Conservation (phyloP, 1,140 invertebrate species). For the Eciton burchellii region DNA sequence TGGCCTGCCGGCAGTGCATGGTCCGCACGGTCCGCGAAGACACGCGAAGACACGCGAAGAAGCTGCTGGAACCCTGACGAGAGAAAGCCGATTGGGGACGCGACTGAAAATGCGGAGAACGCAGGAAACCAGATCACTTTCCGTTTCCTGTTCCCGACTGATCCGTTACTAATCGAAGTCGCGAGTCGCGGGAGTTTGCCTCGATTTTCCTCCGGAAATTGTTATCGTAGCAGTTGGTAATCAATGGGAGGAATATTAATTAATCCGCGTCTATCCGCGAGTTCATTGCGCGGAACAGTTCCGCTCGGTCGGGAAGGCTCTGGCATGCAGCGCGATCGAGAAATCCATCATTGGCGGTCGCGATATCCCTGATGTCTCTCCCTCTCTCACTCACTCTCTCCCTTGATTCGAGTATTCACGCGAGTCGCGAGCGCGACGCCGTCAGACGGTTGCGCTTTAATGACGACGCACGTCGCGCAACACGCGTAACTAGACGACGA, state of each 20-base stretch:
- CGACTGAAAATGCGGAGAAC: too few species aligned
- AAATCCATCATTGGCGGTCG: slow-evolving; percentile 45
- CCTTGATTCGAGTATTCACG: slow-evolving; percentile 65
- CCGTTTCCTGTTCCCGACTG: background rate
- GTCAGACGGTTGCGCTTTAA: slow-evolving; percentile 74
- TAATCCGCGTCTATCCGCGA: slow-evolving; percentile 32
- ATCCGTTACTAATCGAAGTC: background rate
- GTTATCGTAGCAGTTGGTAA: slow-evolving; percentile 52
- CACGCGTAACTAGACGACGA: slow-evolving; percentile 65
- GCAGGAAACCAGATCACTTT: background rate
- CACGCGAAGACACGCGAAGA: background rate
- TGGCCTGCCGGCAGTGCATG: background rate
- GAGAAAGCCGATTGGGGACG: too few species aligned
- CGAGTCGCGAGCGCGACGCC: slow-evolving; percentile 55
- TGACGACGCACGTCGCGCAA: slow-evolving; percentile 63
- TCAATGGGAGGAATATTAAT: slow-evolving; percentile 58
- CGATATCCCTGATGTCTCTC: background rate
- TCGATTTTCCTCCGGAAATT: slow-evolving; percentile 6
- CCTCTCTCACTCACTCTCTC: slow-evolving; percentile 1
- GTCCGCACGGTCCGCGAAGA: too few species aligned
- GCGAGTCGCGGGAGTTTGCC: background rate
- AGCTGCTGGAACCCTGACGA: too few species aligned
- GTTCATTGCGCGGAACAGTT: background rate
- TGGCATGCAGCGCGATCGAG: background rate
- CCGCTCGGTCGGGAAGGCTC: background rate